phyloP scores from a whole-genome alignment of 2,888 invertebrate species.

The Ochropacha duplaris region DNA sequence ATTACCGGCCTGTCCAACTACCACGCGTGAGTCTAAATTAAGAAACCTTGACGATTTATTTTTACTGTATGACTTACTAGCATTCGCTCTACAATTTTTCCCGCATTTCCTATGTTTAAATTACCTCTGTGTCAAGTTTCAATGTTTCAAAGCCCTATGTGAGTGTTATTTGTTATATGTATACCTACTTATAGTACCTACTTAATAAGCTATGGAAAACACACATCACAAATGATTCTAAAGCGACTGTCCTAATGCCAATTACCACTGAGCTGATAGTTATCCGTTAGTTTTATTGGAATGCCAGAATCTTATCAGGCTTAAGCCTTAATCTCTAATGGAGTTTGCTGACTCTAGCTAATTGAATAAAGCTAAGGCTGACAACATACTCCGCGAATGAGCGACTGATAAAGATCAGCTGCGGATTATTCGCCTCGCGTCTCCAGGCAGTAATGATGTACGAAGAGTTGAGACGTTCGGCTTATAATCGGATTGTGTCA shows the following conservation, averaged over 20 bases:
- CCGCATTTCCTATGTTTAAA: no score
- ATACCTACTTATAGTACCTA: neutral
- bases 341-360: neutral
- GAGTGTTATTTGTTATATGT: no score
- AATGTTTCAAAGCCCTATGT: no score
- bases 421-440: neutral
- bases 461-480: neutral
- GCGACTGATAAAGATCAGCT: neutral
- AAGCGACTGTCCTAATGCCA: neutral
- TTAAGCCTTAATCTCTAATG: neutral
- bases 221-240: neutral
- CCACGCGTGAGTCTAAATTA: no score
- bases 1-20: no score
- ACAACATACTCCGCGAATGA: neutral
- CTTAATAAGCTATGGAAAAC: neutral
- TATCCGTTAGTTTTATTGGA: conserved; percentile 1
- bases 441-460: neutral
- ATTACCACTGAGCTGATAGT: neutral
- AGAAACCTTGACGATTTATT: no score
- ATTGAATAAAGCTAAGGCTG: neutral
- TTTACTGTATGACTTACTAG: no score
- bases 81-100: no score
- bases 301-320: neutral
- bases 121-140: no score
- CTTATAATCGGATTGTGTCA: neutral